A percentile compares a stretch with the other conserved stretches of the same genome.
phyloP scores from a whole-genome alignment of 2,113 vertebrate species.

The Girardinichthys multiradiatus region DNA sequence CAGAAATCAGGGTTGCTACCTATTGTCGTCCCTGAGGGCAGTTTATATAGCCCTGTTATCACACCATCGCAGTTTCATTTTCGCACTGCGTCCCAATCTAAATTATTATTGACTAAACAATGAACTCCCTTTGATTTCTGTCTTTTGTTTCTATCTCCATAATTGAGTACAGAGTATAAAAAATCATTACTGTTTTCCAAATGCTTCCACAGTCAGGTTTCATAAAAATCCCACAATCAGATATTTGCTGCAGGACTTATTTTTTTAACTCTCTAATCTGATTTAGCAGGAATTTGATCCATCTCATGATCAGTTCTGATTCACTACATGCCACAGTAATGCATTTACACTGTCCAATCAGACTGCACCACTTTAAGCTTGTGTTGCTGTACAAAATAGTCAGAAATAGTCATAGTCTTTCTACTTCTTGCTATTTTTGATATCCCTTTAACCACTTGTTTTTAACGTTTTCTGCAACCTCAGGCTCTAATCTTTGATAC shows the following conservation, averaged over 20 bases:
- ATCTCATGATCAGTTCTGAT: background rate
- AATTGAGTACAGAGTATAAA: no score
- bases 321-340: conserved; percentile 4
- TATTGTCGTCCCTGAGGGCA: conserved; percentile 11
- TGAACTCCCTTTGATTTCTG: background rate
- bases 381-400: background rate
- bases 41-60: background rate
- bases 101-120: background rate
- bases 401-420: background rate
- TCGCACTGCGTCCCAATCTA: background rate
- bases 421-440: background rate
- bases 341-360: conserved; percentile 4
- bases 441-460: background rate
- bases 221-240: background rate
- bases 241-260: background rate
- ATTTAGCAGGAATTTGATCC: conserved; percentile 17
- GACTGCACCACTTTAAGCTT: accelerated
- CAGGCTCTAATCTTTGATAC: background rate
- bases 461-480: background rate
- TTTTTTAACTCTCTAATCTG: background rate
- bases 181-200: background rate
- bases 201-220: background rate
- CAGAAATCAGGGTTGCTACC: conserved; percentile 8
- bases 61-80: conserved; percentile 10
- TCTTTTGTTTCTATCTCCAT: background rate